These are phyloP conservation scores for Euwallacea fornicatus DNA, from an alignment of 1,140 invertebrate species.

Conservation along the genomic window DNA sequence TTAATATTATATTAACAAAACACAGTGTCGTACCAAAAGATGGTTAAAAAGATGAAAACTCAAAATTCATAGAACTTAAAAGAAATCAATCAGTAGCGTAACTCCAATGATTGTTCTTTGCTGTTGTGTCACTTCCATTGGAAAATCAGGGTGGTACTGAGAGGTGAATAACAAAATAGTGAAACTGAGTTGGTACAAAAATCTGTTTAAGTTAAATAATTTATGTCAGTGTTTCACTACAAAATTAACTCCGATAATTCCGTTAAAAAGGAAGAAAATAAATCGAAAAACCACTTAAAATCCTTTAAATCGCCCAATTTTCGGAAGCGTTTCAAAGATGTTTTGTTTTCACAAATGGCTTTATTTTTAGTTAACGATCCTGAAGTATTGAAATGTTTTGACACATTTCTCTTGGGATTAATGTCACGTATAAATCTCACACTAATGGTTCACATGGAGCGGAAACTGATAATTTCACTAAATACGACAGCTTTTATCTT, in stretches of 20 bases:
- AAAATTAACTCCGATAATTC: slow-evolving; percentile 21
- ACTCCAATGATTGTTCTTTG: too few relatives aligned
- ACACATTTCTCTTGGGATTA: slow-evolving; percentile 48
- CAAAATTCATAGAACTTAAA: too few relatives aligned
- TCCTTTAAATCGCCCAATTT: slow-evolving; percentile 16
- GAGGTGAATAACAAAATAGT: too few relatives aligned
- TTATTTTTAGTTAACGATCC: slow-evolving; percentile 45
- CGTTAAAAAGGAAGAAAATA: slow-evolving; percentile 9
- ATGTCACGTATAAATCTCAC: slow-evolving; percentile 48
- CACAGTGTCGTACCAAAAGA: too few relatives aligned
- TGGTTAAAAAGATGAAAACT: too few relatives aligned
- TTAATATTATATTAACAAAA: too few relatives aligned
- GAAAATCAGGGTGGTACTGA: too few relatives aligned
- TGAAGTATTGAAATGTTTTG: slow-evolving; percentile 40
- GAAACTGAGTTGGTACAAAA: too few relatives aligned
- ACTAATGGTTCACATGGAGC: slow-evolving; percentile 44
- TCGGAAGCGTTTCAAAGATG: slow-evolving; percentile 29
- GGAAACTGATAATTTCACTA: slow-evolving; percentile 47
- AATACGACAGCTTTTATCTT: slow-evolving; percentile 28
- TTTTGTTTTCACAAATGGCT: slow-evolving; percentile 26
- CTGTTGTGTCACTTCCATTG: too few relatives aligned
- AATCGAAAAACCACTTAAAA: slow-evolving; percentile 18
- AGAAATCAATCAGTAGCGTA: too few relatives aligned
- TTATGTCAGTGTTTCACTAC: not conserved
- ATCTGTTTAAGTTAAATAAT: too few relatives aligned